These are phyloP conservation scores for Vultur gryphus DNA, from an alignment of 2,797 vertebrate species.

Conservation along the genomic window DNA sequence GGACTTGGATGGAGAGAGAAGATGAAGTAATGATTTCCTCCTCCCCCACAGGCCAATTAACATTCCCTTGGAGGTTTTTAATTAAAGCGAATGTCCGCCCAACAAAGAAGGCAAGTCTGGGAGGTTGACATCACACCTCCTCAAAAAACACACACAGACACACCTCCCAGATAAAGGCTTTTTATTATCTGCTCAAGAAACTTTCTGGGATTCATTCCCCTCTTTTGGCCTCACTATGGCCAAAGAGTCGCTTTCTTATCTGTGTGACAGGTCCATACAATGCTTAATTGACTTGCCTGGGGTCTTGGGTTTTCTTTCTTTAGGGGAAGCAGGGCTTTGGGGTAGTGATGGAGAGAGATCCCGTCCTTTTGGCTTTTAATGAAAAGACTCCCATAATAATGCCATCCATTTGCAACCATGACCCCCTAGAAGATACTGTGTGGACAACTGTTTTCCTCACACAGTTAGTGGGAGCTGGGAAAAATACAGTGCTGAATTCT, in stretches of 20 bases:
- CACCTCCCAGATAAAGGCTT: slow-evolving; percentile 60
- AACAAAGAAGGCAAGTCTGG: slow-evolving; percentile 34
- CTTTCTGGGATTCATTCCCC: slow-evolving; percentile 33
- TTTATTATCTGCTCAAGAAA: slow-evolving; percentile 54
- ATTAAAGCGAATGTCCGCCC: slow-evolving; percentile 4
- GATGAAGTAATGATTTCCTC: not conserved
- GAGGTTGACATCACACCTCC: slow-evolving; percentile 35
- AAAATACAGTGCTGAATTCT: slow-evolving; percentile 28
- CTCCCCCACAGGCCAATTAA: slow-evolving; percentile 36
- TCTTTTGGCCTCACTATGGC: slow-evolving; percentile 20
- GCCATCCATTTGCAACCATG: slow-evolving; percentile 19
- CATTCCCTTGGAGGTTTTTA: slow-evolving; percentile 60
- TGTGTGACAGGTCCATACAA: slow-evolving; percentile 58
- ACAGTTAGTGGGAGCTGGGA: slow-evolving; percentile 9
- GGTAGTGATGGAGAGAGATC: slow-evolving; percentile 16
- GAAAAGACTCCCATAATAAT: slow-evolving; percentile 54
- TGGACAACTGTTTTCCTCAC: slow-evolving; percentile 5
- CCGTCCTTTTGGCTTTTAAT: slow-evolving; percentile 47
- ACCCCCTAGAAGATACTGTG: slow-evolving; percentile 34
- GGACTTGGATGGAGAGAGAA: not conserved
- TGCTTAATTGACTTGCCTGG: slow-evolving; percentile 64
- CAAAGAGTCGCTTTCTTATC: slow-evolving; percentile 54
- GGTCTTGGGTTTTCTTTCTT: slow-evolving; percentile 53
- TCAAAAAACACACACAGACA: slow-evolving; percentile 43
- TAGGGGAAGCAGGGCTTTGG: not conserved